Percentiles rank a stretch among this genome's conserved stretches.
Conservation (phyloP, 2,113 vertebrate genomes). For the Hippocampus guttulatus region DNA sequence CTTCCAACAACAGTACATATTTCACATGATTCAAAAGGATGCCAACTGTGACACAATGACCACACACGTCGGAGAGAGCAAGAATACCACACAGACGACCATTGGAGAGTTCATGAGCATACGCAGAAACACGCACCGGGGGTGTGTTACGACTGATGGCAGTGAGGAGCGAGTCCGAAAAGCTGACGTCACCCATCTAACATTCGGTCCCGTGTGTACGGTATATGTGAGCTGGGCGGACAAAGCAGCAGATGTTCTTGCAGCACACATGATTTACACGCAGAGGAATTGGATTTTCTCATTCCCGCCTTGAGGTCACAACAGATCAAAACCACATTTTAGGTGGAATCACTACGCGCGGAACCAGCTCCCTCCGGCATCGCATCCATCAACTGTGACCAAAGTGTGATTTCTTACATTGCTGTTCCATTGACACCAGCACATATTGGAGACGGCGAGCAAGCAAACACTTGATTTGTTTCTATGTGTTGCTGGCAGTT, state of each 20-base stretch:
- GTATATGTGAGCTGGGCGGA: slow-evolving; percentile 31
- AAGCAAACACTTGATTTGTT: neutral
- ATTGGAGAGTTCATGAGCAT: slow-evolving; percentile 36
- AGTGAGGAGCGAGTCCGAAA: slow-evolving; percentile 65
- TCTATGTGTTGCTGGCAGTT: neutral
- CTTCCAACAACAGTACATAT: slow-evolving; percentile 7
- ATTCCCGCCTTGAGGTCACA: slow-evolving; percentile 62
- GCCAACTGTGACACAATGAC: slow-evolving; percentile 24
- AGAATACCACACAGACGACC: slow-evolving; percentile 38
- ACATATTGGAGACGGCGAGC: neutral
- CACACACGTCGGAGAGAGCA: slow-evolving; percentile 43
- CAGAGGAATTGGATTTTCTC: slow-evolving; percentile 38
- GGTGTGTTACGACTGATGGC: slow-evolving; percentile 60
- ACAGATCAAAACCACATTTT: slow-evolving; percentile 57
- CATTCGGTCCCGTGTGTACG: slow-evolving; percentile 53
- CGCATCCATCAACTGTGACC: slow-evolving; percentile 27
- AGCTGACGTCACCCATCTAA: slow-evolving; percentile 63
- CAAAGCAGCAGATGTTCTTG: slow-evolving; percentile 64
- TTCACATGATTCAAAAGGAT: slow-evolving; percentile 8
- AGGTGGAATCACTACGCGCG: slow-evolving; percentile 21
- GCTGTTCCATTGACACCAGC: slow-evolving; percentile 25
- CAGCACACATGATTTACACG: slow-evolving; percentile 58
- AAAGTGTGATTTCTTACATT: slow-evolving; percentile 36
- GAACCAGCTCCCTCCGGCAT: slow-evolving; percentile 18
- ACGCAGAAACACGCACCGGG: slow-evolving; percentile 30